Evolutionary conservation across 2,113 vertebrate species (phyloP).

Genomic region (Toxotes chatareus): DNA sequence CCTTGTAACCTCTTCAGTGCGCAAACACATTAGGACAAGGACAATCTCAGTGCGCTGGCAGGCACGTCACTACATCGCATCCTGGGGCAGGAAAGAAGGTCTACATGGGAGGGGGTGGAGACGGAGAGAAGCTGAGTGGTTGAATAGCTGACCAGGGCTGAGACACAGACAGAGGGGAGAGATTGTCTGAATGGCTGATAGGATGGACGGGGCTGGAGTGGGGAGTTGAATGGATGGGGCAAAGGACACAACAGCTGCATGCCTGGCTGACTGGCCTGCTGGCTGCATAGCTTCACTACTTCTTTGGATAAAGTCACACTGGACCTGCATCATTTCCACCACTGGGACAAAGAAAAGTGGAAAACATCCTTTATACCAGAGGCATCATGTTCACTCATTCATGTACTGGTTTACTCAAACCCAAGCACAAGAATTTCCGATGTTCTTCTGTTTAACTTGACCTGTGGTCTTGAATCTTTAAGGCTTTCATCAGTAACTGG

Average conservation of each 20-base stretch:
- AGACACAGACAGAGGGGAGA: conserved; percentile 34
- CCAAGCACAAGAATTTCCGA: not conserved
- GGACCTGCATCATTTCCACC: conserved; percentile 10
- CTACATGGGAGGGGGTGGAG: conserved; percentile 18
- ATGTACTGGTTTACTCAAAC: conserved; percentile 29
- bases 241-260: conserved; percentile 48
- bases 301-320: conserved; percentile 26
- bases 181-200: conserved; percentile 36
- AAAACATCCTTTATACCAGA: conserved; percentile 9
- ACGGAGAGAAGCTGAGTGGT: conserved; percentile 50
- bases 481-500: not conserved
- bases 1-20: conserved; percentile 76
- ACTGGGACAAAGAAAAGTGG: not conserved
- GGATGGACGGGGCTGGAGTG: not conserved
- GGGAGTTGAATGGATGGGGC: conserved; percentile 18
- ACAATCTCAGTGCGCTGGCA: conserved; percentile 56
- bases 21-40: conserved; percentile 80
- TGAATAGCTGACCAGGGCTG: conserved; percentile 46
- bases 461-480: conserved; percentile 4
- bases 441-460: not conserved
- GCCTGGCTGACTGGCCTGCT: not conserved
- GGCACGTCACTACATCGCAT: conserved; percentile 73
- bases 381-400: conserved; percentile 3
- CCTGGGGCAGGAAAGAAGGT: conserved; percentile 82
- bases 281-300: not conserved